Evolutionary conservation across 2,113 vertebrate species (phyloP), one percentile per base, ranked within the genome.

Genomic region (Fukomys damarensis): DNA sequence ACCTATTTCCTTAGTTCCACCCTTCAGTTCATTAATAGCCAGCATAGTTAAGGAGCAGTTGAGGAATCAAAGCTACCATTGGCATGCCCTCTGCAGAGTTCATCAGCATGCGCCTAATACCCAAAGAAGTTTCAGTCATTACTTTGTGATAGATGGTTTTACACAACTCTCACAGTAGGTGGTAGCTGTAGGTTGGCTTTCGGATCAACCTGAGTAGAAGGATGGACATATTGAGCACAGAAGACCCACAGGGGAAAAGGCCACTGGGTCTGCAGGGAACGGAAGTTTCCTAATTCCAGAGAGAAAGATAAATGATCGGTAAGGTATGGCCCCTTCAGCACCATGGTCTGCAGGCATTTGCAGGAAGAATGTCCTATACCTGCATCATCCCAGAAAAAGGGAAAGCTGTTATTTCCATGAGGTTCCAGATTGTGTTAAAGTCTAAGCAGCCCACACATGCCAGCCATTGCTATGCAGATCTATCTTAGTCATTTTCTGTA

Each of bases 311-410:
- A 4, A 58, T 49, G 46, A 58, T 96, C 2, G 93, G 85, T 35
- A 98, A 96, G 49, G 98, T 65, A 32, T 93, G 98, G 98, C 94
- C 98, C 98, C 43, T 96, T 98, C 65, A 97, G 96, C 24, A 12
- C 30, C 43, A 98, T 2, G 7, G 93, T 98, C 97, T 98, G 97
- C 68, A 98, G 95, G 63, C 97, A 98, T n/a, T 30, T 89, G 66
- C 98, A 3, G 98, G 97, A 43, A 96, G 95, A 89, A 97, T 97
- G 94, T 98, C 98, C 98, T 98, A 97, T 74, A 98, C 91, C 85
- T 97, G 98, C 88, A 98, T 93, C 35, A 97, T 98, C 98, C 98
- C 87, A 13, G 41, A 59, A 38, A 87, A 63, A 46, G 22, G 22
- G 14, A 56, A 46, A 32, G 61, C 52, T 35, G 1, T 72, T 28